Evolutionary conservation across 2,888 invertebrate species (phyloP), one percentile per base, ranked within the genome.

Genomic region (Vanessa cardui): DNA sequence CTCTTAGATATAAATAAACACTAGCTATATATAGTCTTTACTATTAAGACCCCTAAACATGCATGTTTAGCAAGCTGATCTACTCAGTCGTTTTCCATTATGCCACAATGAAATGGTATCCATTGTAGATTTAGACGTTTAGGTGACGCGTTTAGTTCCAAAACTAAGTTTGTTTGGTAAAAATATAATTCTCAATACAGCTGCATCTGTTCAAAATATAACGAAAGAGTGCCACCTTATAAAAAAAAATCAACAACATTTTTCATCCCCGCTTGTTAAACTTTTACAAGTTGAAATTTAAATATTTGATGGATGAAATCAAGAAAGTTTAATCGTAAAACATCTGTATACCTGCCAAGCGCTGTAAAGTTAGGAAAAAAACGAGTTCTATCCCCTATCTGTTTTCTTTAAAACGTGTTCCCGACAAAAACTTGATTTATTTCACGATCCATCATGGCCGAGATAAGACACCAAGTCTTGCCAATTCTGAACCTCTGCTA

Each of bases 391-490:
- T 44, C 31, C 9, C 21, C 63, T 18, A 47, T 67, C 50, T 50
- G 45, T 58, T 67, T 58, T 60, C 50, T 64, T 64, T 64, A 67
- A 67, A 67, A 63, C 63, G 46, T 59, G 49, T 44, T 64, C 44
- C 26, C 31, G 52, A 18, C 58, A 59, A 84, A 85, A 86, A 85
- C 83, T 82, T 84, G 87, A 88, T 86, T 86, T 85, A 87, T 87
- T 84, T 78, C 75, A 75, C 86, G 80, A 87, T 89, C 84, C 84
- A 86, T 89, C 88, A 88, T 82, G 80, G 77, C 77, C 70, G 74
- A 82, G 89, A 88, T 89, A 87, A 87, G 83, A 75, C 65, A 66
- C 33, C 33, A 31, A 69, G 70, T 71, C 73, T 76, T 74, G 76
- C 78, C 78, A 78, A 78, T 80, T 78, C 80, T 70, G 58, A 67